These are phyloP conservation scores for Labeo catla DNA, from an alignment of 2,113 vertebrate species.

Conservation along the genomic window DNA sequence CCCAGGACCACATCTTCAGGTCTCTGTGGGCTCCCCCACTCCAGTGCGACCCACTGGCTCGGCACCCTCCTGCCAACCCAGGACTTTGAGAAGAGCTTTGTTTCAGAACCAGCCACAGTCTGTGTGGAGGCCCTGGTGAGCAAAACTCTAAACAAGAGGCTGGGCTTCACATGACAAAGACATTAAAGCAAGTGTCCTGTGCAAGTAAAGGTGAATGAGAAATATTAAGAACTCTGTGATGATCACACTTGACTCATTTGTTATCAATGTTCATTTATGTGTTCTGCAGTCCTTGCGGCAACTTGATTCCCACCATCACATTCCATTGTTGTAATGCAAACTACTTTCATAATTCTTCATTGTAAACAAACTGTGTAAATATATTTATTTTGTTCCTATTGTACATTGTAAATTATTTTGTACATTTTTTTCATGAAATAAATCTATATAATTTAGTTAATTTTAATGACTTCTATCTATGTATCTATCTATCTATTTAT, in stretches of 20 bases:
- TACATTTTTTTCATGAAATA: slow-evolving; percentile 50
- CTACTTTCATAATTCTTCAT: slow-evolving; percentile 33
- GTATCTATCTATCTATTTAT: background rate
- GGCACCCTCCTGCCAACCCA: slow-evolving; percentile 8
- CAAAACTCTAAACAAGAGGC: background rate
- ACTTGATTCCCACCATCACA: background rate
- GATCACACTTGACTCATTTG: background rate
- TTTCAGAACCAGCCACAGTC: slow-evolving; percentile 46
- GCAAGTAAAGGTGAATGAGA: background rate
- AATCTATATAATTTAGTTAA: slow-evolving; percentile 58
- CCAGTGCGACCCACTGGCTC: background rate
- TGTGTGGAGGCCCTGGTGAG: slow-evolving; percentile 64
- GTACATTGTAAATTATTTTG: slow-evolving; percentile 58
- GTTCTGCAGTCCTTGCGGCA: background rate
- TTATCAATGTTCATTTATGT: no score
- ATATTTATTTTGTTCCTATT: slow-evolving; percentile 54
- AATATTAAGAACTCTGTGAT: background rate
- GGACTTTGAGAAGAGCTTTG: slow-evolving; percentile 55
- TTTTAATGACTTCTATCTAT: slow-evolving; percentile 6
- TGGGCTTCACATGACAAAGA: background rate
- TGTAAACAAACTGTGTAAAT: slow-evolving; percentile 51
- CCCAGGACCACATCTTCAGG: slow-evolving; percentile 23
- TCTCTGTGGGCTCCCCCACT: slow-evolving; percentile 25
- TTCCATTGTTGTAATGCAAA: background rate
- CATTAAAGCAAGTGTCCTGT: background rate